Evolutionary conservation across 2,113 vertebrate genomes (phyloP).

Genomic region (Connochaetes taurinus): DNA sequence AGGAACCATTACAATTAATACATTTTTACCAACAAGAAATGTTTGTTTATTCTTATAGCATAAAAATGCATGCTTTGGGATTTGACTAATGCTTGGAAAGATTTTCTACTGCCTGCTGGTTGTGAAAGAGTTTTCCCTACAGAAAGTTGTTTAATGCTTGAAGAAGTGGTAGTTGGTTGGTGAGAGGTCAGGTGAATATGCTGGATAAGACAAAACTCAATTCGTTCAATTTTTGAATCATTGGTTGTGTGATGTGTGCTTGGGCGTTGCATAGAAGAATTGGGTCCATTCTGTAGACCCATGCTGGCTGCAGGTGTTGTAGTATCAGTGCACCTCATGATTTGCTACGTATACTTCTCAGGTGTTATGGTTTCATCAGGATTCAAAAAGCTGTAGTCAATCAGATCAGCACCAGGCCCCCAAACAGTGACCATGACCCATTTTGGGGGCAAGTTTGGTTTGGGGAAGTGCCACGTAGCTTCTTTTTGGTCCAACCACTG

Average conservation of each 20-base stretch:
- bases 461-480: not conserved
- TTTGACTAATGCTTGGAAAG: not conserved
- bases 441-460: not conserved
- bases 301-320: not conserved
- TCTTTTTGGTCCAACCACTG: not conserved
- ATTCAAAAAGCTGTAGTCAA: not conserved
- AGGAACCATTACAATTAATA: not conserved
- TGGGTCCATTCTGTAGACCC: not conserved
- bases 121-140: not conserved
- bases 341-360: not conserved
- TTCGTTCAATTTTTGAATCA: not conserved
- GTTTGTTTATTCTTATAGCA: not conserved
- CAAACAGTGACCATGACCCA: not conserved
- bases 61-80: not conserved
- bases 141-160: not conserved
- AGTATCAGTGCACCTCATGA: not conserved
- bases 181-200: not conserved
- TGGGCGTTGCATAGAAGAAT: rapidly evolving
- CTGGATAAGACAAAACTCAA: not conserved
- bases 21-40: not conserved
- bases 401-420: not conserved
- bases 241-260: not conserved
- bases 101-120: not conserved
- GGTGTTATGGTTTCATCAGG: not conserved
- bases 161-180: not conserved